These are phyloP conservation scores for Caenorhabditis sp. DNA, from an alignment of 2,888 invertebrate genomes.

Conservation along the genomic window DNA sequence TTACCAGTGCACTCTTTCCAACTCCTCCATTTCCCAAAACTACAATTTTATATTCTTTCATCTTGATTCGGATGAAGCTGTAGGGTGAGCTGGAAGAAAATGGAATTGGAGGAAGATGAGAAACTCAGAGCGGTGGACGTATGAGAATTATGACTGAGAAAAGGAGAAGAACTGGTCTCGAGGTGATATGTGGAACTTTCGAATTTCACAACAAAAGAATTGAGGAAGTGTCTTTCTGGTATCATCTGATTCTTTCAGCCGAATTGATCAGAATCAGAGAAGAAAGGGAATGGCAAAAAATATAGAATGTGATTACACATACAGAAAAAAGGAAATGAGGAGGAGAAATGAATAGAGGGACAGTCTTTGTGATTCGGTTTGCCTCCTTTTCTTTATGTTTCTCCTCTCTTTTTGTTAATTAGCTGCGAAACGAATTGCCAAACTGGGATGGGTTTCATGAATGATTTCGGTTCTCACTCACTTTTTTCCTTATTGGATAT, in stretches of 20 bases:
- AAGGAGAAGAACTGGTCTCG: slow-evolving; percentile 8
- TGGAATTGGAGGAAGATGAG: neutral
- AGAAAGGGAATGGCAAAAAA: slow-evolving; percentile 32
- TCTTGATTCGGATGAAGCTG: slow-evolving; percentile 84
- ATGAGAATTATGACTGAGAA: neutral
- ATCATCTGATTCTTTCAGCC: slow-evolving; percentile 35
- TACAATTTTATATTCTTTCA: slow-evolving; percentile 99
- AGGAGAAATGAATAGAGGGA: slow-evolving; percentile 25
- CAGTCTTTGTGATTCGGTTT: slow-evolving; percentile 36
- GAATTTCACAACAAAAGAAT: slow-evolving; percentile 30
- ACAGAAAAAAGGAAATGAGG: slow-evolving; percentile 39
- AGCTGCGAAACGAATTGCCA: slow-evolving; percentile 40
- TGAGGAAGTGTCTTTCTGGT: slow-evolving; percentile 21
- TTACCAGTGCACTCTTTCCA: slow-evolving; percentile 94
- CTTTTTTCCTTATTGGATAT: neutral
- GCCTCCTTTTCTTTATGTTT: slow-evolving; percentile 19
- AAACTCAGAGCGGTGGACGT: no score
- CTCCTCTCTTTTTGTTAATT: slow-evolving; percentile 29
- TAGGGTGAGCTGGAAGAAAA: neutral
- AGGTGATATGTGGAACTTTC: slow-evolving; percentile 6
- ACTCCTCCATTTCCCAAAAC: slow-evolving; percentile 99
- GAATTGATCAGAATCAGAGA: slow-evolving; percentile 25
- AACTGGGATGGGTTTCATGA: slow-evolving; percentile 22
- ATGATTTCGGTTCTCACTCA: slow-evolving; percentile 25
- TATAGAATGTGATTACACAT: slow-evolving; percentile 44